A percentile compares a stretch with the other conserved stretches of the same genome.
Evolutionary conservation across 2,797 vertebrate genomes (phyloP).

Genomic region (Leontopithecus rosalia): DNA sequence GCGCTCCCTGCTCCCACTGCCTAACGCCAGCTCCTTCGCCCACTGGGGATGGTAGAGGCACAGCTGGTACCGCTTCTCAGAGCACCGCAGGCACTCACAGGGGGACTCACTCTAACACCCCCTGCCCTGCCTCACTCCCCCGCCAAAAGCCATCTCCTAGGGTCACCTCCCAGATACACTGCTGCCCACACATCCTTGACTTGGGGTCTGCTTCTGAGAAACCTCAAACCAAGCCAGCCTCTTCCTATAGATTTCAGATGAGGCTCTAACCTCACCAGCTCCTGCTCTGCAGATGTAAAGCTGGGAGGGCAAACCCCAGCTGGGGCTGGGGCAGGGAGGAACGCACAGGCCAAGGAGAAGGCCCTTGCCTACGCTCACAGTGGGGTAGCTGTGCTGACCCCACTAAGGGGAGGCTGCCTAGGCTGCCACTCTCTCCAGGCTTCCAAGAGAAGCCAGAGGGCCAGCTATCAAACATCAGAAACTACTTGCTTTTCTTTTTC

Average conservation of each 20-base stretch:
- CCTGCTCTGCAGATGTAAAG: background rate
- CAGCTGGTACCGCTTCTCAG: fast-evolving
- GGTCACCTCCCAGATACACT: background rate
- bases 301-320: background rate
- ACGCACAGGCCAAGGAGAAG: background rate
- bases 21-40: fast-evolving
- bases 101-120: background rate
- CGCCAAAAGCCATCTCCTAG: background rate
- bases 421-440: background rate
- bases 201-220: background rate
- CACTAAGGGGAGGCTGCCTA: no score
- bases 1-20: no score
- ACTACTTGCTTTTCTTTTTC: background rate
- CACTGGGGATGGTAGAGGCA: fast-evolving
- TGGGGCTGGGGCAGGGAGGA: background rate
- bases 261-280: background rate
- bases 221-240: background rate
- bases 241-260: fast-evolving
- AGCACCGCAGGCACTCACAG: fast-evolving
- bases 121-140: background rate
- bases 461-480: background rate
- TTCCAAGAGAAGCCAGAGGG: background rate
- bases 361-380: background rate
- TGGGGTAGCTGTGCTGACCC: background rate
- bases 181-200: background rate